A percentile compares a stretch with the other conserved stretches of the same genome.
phyloP scores from a whole-genome alignment of 2,113 vertebrate species.

The Stegostoma tigrinum region DNA sequence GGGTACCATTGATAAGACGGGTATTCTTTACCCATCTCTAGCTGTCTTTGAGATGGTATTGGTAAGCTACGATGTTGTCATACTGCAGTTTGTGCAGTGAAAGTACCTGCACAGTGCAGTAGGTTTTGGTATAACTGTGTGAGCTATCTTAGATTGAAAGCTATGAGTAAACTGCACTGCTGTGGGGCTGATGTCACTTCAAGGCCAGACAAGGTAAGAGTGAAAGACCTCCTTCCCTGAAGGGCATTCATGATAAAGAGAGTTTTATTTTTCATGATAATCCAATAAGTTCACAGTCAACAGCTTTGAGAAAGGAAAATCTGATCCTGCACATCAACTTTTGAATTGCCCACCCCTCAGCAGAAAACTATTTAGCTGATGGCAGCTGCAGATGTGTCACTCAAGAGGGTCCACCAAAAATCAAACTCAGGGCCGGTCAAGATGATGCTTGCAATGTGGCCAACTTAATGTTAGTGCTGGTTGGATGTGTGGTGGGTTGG shows the following conservation, averaged over 20 bases:
- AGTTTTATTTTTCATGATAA: not conserved
- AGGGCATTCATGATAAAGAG: not conserved
- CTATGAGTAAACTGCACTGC: not conserved
- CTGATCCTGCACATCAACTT: not conserved
- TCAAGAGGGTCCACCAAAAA: not conserved
- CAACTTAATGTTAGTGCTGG: not conserved
- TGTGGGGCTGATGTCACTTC: no score
- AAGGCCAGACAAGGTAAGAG: no score
- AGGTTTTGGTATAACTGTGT: not conserved
- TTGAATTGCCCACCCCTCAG: no score
- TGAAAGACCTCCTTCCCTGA: not conserved
- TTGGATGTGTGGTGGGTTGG: not conserved
- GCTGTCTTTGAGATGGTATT: no score
- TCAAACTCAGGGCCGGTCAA: not conserved
- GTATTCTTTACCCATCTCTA: not conserved
- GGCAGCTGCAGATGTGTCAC: not conserved
- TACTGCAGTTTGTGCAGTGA: not conserved
- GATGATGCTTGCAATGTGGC: not conserved
- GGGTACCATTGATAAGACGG: not conserved
- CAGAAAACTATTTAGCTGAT: not conserved
- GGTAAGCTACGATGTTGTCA: not conserved
- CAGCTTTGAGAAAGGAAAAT: not conserved
- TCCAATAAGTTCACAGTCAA: not conserved
- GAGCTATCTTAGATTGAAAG: not conserved
- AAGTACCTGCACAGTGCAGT: not conserved